Evolutionary conservation across 2,113 vertebrate species (phyloP).

Genomic region (Neogobius melanostomus): DNA sequence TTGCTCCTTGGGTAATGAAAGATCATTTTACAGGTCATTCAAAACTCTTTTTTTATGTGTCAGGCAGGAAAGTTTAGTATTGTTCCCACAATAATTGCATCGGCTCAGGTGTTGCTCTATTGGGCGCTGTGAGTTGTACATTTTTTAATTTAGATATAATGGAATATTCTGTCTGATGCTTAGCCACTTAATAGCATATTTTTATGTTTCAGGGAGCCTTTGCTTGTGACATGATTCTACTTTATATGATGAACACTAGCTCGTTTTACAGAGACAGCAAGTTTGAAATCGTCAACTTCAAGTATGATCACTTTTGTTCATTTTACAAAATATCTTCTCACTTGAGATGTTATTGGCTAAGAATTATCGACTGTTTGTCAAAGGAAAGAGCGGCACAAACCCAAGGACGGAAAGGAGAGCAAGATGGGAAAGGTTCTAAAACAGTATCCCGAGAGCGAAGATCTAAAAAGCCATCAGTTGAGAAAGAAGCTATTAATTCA

Average conservation of each 20-base stretch:
- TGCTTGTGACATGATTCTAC: conserved; percentile 89
- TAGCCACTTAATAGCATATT: neutral
- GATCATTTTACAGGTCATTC: no score
- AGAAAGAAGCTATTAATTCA: conserved; percentile 41
- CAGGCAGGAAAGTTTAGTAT: conserved; percentile 96
- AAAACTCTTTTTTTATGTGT: conserved; percentile 37
- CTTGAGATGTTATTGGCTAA: neutral
- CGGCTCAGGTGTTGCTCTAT: conserved; percentile 88
- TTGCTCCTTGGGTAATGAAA: neutral
- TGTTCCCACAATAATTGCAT: conserved; percentile 92
- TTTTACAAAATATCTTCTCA: neutral
- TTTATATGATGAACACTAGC: conserved; percentile 94
- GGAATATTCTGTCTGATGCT: neutral
- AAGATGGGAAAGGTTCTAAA: conserved; percentile 48
- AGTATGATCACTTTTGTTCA: conserved; percentile 71
- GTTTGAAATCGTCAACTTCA: conserved; percentile 90
- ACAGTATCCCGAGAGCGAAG: conserved; percentile 43
- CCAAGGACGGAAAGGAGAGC: conserved; percentile 47
- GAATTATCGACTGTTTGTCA: neutral
- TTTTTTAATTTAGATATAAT: neutral
- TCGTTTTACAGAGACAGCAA: conserved; percentile 92
- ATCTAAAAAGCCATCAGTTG: conserved; percentile 46
- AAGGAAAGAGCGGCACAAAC: conserved; percentile 57
- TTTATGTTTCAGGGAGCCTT: conserved; percentile 85
- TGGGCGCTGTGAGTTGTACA: conserved; percentile 86